Evolutionary conservation across 2,888 invertebrate genomes (phyloP), one percentile per base, ranked within the genome.

Genomic region (Linnaemya vulpina): DNA sequence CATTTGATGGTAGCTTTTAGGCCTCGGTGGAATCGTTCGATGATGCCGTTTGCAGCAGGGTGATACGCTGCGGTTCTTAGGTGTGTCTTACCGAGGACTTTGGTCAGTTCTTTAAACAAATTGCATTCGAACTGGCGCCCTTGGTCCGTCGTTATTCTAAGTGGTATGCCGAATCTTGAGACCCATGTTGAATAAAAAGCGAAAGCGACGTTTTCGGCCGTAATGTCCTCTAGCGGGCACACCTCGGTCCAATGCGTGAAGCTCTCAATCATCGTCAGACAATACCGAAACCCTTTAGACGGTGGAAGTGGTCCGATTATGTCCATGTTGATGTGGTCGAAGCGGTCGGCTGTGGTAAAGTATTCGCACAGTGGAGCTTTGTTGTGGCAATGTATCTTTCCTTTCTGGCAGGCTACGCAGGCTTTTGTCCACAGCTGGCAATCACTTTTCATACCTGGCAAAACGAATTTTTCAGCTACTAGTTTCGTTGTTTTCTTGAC

Each of bases 141-240:
- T 17, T 62, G 62, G 40, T 63, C 40, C 38, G 58, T 58, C 4
- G 30, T 58, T 4, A 58, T 15, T 58, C 58, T 58, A 4, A 53
- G 15, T 30, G 30, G 58, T 10, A 53, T 9, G 20, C 51, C 51
- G 20, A 53, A 53, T 20, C 51, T 20, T 11, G 51, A 20, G 5
- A 53, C 20, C 51, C 51, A 53, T 11, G 20, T 20, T 22, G 17
- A 22, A 15, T 53, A 53, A n/a, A 30, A 60, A 1, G 7, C n/a
- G 15, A 35, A 60, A 15, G 58, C 58, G 11, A 60, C 35, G 8
- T 10, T 11, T 17, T 60, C 58, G 15, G 51, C 22, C 5, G 22
- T 53, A 20, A 53, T 53, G 11, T 53, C 51, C 11, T 20, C 51
- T 22, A 53, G 22, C 3, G 51, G 51, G 10, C 22, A 53, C 3